phyloP scores from a whole-genome alignment of 2,888 invertebrate genomes.

The Drosophila colorata region DNA sequence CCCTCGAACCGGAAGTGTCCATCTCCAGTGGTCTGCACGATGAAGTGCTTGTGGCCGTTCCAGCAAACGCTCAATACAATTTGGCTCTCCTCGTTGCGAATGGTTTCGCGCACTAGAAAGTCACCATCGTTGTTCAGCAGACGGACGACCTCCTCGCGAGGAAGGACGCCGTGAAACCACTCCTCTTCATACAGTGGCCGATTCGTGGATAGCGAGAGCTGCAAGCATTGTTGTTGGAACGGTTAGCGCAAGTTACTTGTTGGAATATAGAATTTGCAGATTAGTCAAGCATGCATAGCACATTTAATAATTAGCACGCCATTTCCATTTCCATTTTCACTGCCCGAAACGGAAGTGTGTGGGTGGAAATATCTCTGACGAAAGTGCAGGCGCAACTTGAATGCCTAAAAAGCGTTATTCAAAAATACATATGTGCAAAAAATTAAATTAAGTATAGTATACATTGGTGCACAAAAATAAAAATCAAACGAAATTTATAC shows the following conservation, averaged over 20 bases:
- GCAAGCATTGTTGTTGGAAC: constrained; percentile 28
- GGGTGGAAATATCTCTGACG: constrained; percentile 56
- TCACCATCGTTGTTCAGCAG: constrained; percentile 96
- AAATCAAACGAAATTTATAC: constrained; percentile 41
- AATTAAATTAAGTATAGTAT: constrained; percentile 35
- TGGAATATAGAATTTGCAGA: constrained; percentile 5
- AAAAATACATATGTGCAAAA: constrained; percentile 30
- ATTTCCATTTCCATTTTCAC: constrained; percentile 47
- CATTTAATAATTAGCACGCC: constrained; percentile 50
- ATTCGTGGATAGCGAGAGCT: constrained; percentile 86
- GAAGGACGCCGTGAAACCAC: constrained; percentile 98
- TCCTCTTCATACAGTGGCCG: constrained; percentile 94
- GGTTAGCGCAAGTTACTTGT: constrained; percentile 14
- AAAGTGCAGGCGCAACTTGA: constrained; percentile 56
- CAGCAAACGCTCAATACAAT: constrained; percentile 97
- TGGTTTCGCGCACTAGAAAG: constrained; percentile 97
- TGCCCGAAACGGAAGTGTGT: constrained; percentile 65
- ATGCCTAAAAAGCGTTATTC: constrained; percentile 17
- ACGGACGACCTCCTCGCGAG: constrained; percentile 97
- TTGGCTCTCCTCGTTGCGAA: constrained; percentile 95
- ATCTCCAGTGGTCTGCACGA: constrained; percentile 97
- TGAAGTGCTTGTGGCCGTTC: constrained; percentile 98
- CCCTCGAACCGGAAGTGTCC: constrained; percentile 97
- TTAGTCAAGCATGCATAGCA: constrained; percentile 64
- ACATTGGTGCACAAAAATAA: constrained; percentile 28